Base-by-base conservation (phyloP, 2,797 vertebrate species). In the Podarcis lilfordi region DNA sequence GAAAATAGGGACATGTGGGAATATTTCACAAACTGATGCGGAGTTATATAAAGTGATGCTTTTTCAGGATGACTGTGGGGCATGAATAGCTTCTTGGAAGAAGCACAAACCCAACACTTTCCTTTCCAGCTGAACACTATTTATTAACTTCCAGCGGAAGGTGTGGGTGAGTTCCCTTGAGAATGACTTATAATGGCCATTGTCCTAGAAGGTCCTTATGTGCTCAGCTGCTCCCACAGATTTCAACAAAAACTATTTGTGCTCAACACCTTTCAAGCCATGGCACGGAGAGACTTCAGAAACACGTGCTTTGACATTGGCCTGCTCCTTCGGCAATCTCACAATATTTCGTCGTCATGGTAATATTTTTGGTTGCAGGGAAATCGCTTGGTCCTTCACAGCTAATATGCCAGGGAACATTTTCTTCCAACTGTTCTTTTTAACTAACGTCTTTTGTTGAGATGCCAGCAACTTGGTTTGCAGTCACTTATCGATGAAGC, bases 391-490 rank as follows among this genome's bases (percentile, higher is more conserved):
- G 71, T 43, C 85, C 84, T 82, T 86, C 40, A 0, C 32, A 37
- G 78, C 61, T 55, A 50, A 40, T 81, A 69, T 43, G 88, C 88
- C 71, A n/a, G 69, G 84, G 88, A 89, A 89, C 84, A 82, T 86
- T 89, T 86, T 82, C 84, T 86, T 85, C 88, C 78, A n/a, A 82
- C 88, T 89, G 88, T 89, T 89, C 88, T 89, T 86, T 89, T 82
- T 43, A 86, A 76, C 79, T 17, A 50, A 37, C 32, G 3, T 75
- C 84, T 89, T 64, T 89, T 86, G 84, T 86, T 81, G 79, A 55
- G 79, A 69, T 59, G 88, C 88, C 79, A 89, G 43, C 27, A 10
- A 37, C 84, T 82, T 86, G 84, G 71, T 82, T 82, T 68, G 8
- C 27, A 55, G 71, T 59, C 43, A 89, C 72, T 69, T 43, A 82